phyloP scores from a whole-genome alignment of 1,140 invertebrate species.

The Frieseomelitta varia region DNA sequence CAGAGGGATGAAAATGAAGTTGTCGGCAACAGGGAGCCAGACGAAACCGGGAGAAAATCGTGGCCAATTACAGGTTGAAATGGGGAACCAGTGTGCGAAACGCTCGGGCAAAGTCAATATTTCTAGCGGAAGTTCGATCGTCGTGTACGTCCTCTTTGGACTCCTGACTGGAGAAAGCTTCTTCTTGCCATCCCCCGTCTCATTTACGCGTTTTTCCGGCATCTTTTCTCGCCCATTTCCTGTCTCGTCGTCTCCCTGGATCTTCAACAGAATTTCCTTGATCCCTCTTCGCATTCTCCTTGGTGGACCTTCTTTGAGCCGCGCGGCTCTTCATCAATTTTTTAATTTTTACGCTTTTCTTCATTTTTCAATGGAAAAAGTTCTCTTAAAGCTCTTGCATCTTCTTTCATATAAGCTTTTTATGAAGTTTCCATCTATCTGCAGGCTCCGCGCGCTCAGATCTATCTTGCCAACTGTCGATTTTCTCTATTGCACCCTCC shows the following conservation, averaged over 20 bases:
- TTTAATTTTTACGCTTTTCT: neutral
- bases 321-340: neutral
- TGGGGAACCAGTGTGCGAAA: neutral
- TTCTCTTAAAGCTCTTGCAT: neutral
- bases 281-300: neutral
- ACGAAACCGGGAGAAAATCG: neutral
- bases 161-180: constrained; percentile 31
- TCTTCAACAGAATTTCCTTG: neutral
- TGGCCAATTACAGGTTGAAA: constrained; percentile 1
- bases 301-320: neutral
- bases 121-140: constrained; percentile 34
- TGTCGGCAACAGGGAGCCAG: neutral
- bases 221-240: neutral
- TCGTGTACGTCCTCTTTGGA: constrained; percentile 6
- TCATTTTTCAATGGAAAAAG: neutral
- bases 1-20: neutral
- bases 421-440: neutral
- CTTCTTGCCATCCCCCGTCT: neutral
- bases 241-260: neutral
- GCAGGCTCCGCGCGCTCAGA: neutral
- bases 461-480: neutral
- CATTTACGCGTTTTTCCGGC: neutral
- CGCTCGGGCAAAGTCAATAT: constrained; percentile 32
- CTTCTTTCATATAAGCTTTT: neutral
- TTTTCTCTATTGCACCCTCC: neutral